phyloP scores from a whole-genome alignment of 2,797 vertebrate genomes.

The Phoxinus dragarum region DNA sequence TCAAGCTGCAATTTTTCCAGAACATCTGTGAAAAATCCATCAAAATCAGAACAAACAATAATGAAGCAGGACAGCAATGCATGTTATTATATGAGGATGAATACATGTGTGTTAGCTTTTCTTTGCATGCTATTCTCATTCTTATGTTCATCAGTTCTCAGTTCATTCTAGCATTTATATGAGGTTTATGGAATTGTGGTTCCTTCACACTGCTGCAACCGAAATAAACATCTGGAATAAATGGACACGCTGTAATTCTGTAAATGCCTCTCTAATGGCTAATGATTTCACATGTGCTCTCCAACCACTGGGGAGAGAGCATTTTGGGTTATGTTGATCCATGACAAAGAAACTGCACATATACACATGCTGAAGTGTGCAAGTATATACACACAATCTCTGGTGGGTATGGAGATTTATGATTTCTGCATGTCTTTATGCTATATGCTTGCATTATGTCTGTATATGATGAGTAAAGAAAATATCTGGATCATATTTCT shows the following conservation, averaged over 20 bases:
- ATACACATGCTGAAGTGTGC: background rate
- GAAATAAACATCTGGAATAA: conserved; percentile 33
- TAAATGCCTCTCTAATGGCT: conserved; percentile 15
- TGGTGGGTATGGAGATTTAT: background rate
- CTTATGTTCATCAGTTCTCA: background rate
- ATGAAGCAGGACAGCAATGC: background rate
- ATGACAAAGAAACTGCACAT: conserved; percentile 2
- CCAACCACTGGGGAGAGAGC: background rate
- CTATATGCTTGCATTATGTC: background rate
- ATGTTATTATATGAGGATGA: conserved; percentile 2
- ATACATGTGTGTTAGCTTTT: background rate
- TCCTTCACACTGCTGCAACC: background rate
- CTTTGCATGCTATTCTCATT: conserved; percentile 3
- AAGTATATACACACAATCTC: conserved; percentile 1
- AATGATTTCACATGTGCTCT: conserved; percentile 14
- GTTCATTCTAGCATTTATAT: conserved; percentile 19
- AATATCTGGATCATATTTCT: background rate
- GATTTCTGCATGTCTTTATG: background rate
- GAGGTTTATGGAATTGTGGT: background rate
- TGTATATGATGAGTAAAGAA: background rate
- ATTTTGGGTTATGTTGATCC: background rate
- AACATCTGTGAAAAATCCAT: conserved; percentile 28
- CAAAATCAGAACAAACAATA: conserved; percentile 8
- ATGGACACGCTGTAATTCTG: background rate
- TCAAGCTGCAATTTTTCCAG: background rate